Percentiles rank a stretch among this genome's conserved stretches.
phyloP scores from a whole-genome alignment of 2,888 invertebrate species.

The Apodemia zela region DNA sequence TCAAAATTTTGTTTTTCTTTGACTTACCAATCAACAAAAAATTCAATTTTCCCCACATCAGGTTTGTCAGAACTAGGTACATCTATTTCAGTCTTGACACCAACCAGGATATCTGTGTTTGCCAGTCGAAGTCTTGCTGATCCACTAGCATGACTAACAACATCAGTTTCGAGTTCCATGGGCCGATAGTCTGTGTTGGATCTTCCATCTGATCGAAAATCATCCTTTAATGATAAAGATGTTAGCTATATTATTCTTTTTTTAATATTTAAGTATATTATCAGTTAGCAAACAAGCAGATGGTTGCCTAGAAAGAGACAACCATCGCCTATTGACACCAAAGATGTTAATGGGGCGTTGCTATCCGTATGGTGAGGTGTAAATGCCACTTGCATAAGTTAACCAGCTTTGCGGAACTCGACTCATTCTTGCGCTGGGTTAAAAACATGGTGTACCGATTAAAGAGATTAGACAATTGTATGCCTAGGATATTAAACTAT shows the following conservation, averaged over 20 bases:
- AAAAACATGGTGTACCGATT: background rate
- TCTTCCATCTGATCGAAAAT: constrained; percentile 92
- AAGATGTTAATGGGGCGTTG: no score
- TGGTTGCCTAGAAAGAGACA: no score
- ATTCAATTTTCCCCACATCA: constrained; percentile 92
- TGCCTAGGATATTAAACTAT: no score
- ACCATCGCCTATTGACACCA: no score
- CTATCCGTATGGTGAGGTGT: no score
- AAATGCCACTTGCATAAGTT: no score
- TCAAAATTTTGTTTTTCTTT: background rate
- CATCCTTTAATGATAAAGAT: constrained; percentile 82
- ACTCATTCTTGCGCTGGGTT: background rate
- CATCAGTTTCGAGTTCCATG: constrained; percentile 92
- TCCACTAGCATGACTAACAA: constrained; percentile 92
- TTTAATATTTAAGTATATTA: no score
- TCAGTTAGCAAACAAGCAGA: no score
- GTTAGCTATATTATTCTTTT: constrained; percentile 27
- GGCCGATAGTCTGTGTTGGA: constrained; percentile 89
- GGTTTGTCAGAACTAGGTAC: constrained; percentile 87
- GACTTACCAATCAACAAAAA: constrained; percentile 95
- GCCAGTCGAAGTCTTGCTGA: constrained; percentile 92
- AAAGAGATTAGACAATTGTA: background rate
- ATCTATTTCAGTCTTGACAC: constrained; percentile 94
- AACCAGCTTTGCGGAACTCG: no score
- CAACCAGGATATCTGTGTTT: constrained; percentile 96